phyloP scores from a whole-genome alignment of 1,140 invertebrate species.

The Gonioctena quinquepunctata region DNA sequence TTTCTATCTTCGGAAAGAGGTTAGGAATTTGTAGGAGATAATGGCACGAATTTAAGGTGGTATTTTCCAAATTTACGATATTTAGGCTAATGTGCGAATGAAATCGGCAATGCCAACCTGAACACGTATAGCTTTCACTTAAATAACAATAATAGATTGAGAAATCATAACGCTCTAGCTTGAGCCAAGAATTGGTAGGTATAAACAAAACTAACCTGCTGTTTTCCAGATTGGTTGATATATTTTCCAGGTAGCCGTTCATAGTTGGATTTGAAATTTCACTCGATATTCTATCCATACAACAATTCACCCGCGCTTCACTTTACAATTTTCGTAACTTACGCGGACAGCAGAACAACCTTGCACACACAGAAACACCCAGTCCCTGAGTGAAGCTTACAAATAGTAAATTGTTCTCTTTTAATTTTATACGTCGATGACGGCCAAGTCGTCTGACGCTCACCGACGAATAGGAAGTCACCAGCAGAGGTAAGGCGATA shows the following conservation, averaged over 20 bases:
- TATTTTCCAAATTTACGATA: background rate
- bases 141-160: background rate
- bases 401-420: slow-evolving; percentile 13
- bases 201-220: slow-evolving; percentile 7
- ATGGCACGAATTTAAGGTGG: background rate
- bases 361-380: slow-evolving; percentile 2
- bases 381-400: background rate
- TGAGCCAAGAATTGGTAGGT: background rate
- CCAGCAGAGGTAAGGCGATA: background rate
- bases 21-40: background rate
- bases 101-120: background rate
- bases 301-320: background rate
- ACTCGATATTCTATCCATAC: background rate
- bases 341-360: background rate
- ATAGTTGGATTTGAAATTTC: background rate
- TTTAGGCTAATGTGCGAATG: background rate
- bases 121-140: background rate
- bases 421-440: slow-evolving; percentile 13
- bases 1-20: background rate
- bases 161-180: background rate
- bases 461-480: background rate
- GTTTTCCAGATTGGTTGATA: slow-evolving; percentile 5
- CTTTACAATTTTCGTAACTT: background rate
- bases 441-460: slow-evolving; percentile 8
- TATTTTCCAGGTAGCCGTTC: slow-evolving; percentile 3